phyloP scores from a whole-genome alignment of 2,888 invertebrate species.

The Pecten maximus region DNA sequence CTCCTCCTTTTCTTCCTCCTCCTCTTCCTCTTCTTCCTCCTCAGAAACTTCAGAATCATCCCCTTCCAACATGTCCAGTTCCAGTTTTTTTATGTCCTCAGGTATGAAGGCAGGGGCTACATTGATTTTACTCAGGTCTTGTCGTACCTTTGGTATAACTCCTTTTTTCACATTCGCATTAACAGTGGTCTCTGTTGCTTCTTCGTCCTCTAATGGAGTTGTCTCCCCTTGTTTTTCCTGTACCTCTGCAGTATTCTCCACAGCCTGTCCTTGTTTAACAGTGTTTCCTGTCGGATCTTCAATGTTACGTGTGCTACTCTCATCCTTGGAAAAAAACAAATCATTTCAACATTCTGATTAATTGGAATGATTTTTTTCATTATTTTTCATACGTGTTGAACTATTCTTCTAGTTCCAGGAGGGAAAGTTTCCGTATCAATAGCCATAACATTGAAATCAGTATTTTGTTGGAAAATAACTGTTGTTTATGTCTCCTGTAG shows the following conservation, averaged over 20 bases:
- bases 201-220: neutral
- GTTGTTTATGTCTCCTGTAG: too few species aligned
- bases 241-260: constrained; percentile 34
- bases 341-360: too few species aligned
- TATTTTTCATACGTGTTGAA: too few species aligned
- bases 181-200: constrained; percentile 38
- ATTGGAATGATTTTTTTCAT: too few species aligned
- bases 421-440: too few species aligned
- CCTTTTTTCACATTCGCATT: constrained; percentile 42
- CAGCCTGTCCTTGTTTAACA: neutral
- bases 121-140: constrained; percentile 81
- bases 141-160: constrained; percentile 73
- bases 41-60: constrained; percentile 60
- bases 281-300: neutral
- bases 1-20: constrained; percentile 51
- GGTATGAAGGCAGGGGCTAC: constrained; percentile 80
- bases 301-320: neutral
- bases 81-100: constrained; percentile 80
- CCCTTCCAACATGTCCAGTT: constrained; percentile 50
- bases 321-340: neutral
- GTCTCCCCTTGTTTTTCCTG: constrained; percentile 36
- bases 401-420: too few species aligned
- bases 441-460: too few species aligned
- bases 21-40: constrained; percentile 56
- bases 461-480: too few species aligned